These are phyloP conservation scores for Phalacrocorax carbo DNA, from an alignment of 2,113 vertebrate genomes.

Conservation along the genomic window DNA sequence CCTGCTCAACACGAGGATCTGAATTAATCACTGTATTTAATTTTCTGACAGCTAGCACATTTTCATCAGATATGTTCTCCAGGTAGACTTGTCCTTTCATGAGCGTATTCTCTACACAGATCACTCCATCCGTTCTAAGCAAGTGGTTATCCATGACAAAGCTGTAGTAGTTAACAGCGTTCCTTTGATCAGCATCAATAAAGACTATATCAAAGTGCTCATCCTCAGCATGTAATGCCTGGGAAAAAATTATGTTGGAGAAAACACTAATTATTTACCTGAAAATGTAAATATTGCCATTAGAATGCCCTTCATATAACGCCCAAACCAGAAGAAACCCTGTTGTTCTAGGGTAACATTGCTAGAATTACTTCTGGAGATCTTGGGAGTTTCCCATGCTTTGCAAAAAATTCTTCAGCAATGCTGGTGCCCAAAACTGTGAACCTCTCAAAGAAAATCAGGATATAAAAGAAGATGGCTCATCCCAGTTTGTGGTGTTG, in stretches of 20 bases:
- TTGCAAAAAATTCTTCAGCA: background rate
- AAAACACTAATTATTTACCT: conserved; percentile 58
- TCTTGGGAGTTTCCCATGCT: background rate
- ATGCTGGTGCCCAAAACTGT: background rate
- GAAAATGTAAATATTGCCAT: background rate
- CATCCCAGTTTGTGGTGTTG: background rate
- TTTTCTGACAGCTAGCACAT: conserved; percentile 76
- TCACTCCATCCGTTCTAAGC: conserved; percentile 75
- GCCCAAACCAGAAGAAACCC: background rate
- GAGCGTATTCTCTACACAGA: conserved; percentile 80
- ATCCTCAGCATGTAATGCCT: conserved; percentile 76
- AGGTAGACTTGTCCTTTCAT: conserved; percentile 83
- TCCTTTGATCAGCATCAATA: conserved; percentile 83
- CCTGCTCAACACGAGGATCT: conserved; percentile 77
- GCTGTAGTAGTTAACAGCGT: conserved; percentile 82
- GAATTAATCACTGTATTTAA: conserved; percentile 76
- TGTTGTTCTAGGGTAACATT: background rate
- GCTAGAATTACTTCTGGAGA: background rate
- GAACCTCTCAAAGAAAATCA: background rate
- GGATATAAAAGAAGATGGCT: background rate
- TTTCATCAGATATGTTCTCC: conserved; percentile 73
- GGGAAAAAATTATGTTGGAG: conserved; percentile 30
- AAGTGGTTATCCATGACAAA: conserved; percentile 82
- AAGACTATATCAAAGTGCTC: conserved; percentile 84
- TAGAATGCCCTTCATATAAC: conserved; percentile 19